Percentiles rank a stretch among this genome's conserved stretches.
Evolutionary conservation across 2,888 invertebrate genomes (phyloP).

Genomic region (Melanargia galathea): DNA sequence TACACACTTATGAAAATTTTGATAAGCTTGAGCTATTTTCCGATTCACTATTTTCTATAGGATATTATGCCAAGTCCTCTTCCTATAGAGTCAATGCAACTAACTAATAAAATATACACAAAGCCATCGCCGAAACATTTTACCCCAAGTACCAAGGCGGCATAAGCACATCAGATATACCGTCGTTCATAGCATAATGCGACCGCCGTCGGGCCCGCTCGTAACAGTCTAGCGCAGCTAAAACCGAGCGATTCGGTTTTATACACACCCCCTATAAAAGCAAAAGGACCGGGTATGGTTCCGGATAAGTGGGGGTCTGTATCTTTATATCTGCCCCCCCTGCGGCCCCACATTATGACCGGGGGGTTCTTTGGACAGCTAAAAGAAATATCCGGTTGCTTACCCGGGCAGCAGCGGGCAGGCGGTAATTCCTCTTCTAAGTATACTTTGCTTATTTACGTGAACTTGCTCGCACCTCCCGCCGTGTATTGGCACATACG

Average conservation of each 20-base stretch:
- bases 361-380: conserved; percentile 82
- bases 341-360: conserved; percentile 77
- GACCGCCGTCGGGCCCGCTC: conserved; percentile 72
- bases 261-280: conserved; percentile 83
- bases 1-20: too few relatives aligned
- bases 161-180: conserved; percentile 74
- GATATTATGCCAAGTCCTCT: too few relatives aligned
- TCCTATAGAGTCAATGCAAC: too few relatives aligned
- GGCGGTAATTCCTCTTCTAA: conserved; percentile 76
- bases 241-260: conserved; percentile 82
- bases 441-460: conserved; percentile 76
- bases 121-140: conserved; percentile 66
- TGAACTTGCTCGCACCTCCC: conserved; percentile 67
- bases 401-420: conserved; percentile 66
- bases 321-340: conserved; percentile 81
- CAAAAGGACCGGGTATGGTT: conserved; percentile 80
- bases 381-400: conserved; percentile 82
- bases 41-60: too few relatives aligned
- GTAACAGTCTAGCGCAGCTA: conserved; percentile 80
- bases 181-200: conserved; percentile 58
- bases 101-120: conserved; percentile 59
- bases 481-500: conserved; percentile 50
- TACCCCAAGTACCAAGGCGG: conserved; percentile 68
- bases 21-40: too few relatives aligned
- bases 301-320: conserved; percentile 80